Percentiles rank a stretch among this genome's conserved stretches.
phyloP scores from a whole-genome alignment of 2,797 vertebrate species.

The Sebastes elongatus region DNA sequence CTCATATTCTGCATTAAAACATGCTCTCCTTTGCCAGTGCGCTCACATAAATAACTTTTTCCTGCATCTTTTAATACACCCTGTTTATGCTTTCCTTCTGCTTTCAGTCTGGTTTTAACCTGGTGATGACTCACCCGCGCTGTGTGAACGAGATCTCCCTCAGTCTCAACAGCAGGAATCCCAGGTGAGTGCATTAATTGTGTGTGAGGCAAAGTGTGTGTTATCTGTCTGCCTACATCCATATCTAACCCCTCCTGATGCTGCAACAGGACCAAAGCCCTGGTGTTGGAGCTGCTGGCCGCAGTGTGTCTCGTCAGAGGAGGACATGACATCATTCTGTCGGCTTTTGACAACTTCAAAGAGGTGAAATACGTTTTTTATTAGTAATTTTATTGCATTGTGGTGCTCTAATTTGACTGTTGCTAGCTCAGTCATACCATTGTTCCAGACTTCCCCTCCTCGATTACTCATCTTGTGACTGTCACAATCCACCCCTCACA shows the following conservation, averaged over 20 bases:
- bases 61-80: background rate
- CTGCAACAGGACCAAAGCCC: conserved; percentile 89
- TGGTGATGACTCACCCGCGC: conserved; percentile 95
- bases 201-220: background rate
- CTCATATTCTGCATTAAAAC: background rate
- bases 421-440: background rate
- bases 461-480: conserved; percentile 44
- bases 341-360: conserved; percentile 95
- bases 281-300: conserved; percentile 93
- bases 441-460: conserved; percentile 42
- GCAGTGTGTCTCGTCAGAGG: conserved; percentile 95
- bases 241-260: background rate
- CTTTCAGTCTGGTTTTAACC: conserved; percentile 93
- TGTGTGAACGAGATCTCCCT: conserved; percentile 98
- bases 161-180: conserved; percentile 95
- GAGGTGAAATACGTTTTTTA: conserved; percentile 79
- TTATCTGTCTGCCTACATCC: background rate
- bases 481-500: conserved; percentile 16
- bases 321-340: conserved; percentile 94
- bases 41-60: background rate
- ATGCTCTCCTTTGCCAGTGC: rapidly evolving
- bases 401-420: background rate
- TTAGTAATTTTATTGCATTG: background rate
- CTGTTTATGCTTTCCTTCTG: conserved; percentile 4
- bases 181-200: conserved; percentile 82